Evolutionary conservation across 2,888 invertebrate species (phyloP).

Genomic region (Tenodera sinensis): DNA sequence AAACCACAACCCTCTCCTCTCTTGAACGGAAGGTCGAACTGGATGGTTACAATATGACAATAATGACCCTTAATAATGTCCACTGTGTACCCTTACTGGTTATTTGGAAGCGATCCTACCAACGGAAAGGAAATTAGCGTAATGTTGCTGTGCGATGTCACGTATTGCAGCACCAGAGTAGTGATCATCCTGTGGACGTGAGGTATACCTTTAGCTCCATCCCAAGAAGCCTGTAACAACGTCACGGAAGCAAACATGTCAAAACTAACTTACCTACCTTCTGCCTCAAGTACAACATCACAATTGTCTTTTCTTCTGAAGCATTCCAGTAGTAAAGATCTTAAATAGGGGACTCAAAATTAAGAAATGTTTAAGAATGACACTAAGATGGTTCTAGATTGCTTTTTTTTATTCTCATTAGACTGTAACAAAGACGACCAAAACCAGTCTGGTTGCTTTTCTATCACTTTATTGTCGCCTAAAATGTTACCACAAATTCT

Average conservation of each 20-base stretch:
- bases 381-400: no score
- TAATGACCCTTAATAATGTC: conserved; percentile 33
- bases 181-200: not conserved
- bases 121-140: not conserved
- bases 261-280: not conserved
- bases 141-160: not conserved
- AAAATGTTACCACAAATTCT: no score
- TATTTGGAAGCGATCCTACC: conserved; percentile 18
- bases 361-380: no score
- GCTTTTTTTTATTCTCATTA: no score
- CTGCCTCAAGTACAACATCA: not conserved
- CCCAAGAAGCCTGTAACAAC: not conserved
- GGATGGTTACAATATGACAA: conserved; percentile 29
- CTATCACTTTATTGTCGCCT: no score
- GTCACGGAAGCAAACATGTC: not conserved
- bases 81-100: conserved; percentile 16
- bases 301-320: no score
- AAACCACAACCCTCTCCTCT: conserved; percentile 26
- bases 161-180: not conserved
- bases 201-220: not conserved
- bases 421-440: no score
- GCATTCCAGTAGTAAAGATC: no score
- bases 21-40: conserved; percentile 26
- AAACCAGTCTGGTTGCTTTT: no score
- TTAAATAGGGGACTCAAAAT: no score